Evolutionary conservation across 1,140 invertebrate species (phyloP).

Genomic region (Mycetomoellerius zeteki): DNA sequence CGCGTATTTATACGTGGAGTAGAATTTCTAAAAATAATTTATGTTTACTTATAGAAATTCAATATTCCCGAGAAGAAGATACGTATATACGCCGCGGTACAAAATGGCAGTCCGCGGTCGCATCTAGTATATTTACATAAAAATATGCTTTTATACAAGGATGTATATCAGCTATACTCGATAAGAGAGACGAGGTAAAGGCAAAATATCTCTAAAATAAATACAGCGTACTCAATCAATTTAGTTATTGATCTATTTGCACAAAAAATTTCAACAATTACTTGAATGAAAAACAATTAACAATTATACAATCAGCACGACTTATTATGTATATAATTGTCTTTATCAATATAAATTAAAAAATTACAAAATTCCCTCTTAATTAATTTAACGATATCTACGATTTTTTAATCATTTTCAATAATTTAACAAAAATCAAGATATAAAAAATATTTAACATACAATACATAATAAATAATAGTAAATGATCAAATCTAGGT

Average conservation of each 20-base stretch:
- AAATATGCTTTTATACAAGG: constrained; percentile 44
- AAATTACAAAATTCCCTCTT: not conserved
- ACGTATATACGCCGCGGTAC: constrained; percentile 21
- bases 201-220: constrained; percentile 35
- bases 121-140: constrained; percentile 59
- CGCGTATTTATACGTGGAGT: constrained; percentile 62
- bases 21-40: constrained; percentile 66
- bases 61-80: constrained; percentile 60
- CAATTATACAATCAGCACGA: not conserved
- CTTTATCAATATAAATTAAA: not conserved
- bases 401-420: not conserved
- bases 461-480: not conserved
- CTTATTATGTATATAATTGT: not conserved
- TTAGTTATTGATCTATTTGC: not conserved
- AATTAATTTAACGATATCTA: not conserved
- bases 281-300: not conserved
- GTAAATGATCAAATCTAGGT: not conserved
- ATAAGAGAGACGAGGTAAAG: not conserved
- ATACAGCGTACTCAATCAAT: constrained; percentile 12
- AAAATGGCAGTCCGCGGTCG: constrained; percentile 50
- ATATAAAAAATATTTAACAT: not conserved
- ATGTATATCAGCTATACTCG: not conserved
- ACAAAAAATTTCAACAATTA: not conserved
- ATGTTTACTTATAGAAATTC: constrained; percentile 64
- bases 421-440: not conserved